These are phyloP conservation scores for Thunnus maccoyii DNA, from an alignment of 2,113 vertebrate species.

Conservation along the genomic window DNA sequence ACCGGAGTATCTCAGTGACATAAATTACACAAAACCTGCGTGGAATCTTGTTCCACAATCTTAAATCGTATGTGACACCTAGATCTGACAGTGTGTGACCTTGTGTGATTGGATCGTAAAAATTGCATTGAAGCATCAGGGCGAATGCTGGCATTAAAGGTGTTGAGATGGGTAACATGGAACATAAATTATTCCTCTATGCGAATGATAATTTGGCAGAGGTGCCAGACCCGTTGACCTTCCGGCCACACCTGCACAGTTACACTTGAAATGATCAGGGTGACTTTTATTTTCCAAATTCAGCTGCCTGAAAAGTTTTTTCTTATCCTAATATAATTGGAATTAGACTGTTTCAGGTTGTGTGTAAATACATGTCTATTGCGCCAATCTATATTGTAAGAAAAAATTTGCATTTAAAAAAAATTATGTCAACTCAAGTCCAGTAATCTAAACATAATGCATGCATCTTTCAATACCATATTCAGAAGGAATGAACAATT, in stretches of 20 bases:
- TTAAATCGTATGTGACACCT: conserved; percentile 22
- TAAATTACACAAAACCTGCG: conserved; percentile 7
- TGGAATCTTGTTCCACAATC: conserved; percentile 3
- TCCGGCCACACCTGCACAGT: neutral
- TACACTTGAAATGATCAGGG: neutral
- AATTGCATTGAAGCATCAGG: conserved; percentile 3
- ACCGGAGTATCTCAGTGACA: neutral
- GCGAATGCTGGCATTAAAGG: conserved; percentile 5
- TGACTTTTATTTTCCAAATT: no score
- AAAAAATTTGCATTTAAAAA: no score
- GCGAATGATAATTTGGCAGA: neutral
- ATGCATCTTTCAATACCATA: no score
- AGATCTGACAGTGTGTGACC: conserved; percentile 28
- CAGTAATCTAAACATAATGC: no score
- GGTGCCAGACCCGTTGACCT: conserved; percentile 28
- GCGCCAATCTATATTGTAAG: no score
- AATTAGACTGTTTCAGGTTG: neutral
- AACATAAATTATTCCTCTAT: conserved; percentile 25
- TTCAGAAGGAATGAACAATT: no score
- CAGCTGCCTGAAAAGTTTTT: no score
- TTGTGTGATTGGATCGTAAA: conserved; percentile 34
- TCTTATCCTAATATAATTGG: neutral
- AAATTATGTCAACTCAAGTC: no score
- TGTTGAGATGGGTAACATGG: conserved; percentile 23
- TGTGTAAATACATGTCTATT: neutral